phyloP scores from a whole-genome alignment of 2,113 vertebrate species.

The Pseudois nayaur region DNA sequence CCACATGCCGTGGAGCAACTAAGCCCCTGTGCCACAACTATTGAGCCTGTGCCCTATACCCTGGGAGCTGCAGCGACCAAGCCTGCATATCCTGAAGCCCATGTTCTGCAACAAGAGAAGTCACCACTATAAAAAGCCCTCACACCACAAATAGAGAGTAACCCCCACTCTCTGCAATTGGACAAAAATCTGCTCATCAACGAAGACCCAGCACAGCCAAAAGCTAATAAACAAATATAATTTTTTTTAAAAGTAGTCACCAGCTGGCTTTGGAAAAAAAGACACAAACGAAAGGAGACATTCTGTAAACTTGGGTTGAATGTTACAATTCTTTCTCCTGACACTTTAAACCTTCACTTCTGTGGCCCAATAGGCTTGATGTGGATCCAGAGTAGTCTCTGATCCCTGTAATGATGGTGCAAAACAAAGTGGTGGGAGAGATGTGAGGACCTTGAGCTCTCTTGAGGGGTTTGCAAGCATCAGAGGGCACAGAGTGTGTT shows the following conservation, averaged over 20 bases:
- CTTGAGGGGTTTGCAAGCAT: background rate
- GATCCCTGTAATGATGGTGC: background rate
- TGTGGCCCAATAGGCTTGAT: background rate
- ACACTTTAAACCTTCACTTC: background rate
- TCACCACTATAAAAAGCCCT: background rate
- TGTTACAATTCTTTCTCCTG: background rate
- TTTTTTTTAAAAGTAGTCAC: background rate
- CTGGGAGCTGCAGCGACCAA: background rate
- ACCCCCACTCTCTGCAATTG: background rate
- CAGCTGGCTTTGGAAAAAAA: background rate
- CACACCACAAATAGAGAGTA: background rate
- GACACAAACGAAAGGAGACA: background rate
- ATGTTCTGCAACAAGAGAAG: background rate
- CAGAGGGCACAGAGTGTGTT: fast-evolving
- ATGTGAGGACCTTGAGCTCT: background rate
- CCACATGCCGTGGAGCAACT: background rate
- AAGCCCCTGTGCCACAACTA: background rate
- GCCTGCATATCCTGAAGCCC: background rate
- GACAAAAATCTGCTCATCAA: background rate
- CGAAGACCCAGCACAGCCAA: background rate
- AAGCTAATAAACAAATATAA: background rate
- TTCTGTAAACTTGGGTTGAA: background rate
- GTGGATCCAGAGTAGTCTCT: background rate
- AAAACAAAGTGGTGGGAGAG: background rate
- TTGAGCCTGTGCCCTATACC: background rate